Percentiles rank a stretch among this genome's conserved stretches.
Evolutionary conservation across 2,888 invertebrate species (phyloP).

Genomic region (Strigamia maritima): DNA sequence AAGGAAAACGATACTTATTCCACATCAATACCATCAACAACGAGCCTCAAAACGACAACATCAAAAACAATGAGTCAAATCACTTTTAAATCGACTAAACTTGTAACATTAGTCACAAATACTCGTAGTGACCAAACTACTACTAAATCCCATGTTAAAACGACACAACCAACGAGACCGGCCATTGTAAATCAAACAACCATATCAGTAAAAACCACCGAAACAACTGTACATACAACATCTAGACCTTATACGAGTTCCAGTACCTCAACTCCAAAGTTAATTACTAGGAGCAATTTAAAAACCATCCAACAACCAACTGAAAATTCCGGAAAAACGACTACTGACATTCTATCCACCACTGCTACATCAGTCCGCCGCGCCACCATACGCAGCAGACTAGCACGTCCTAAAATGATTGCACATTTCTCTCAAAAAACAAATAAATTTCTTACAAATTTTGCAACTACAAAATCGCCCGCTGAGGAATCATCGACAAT

Average conservation of each 20-base stretch:
- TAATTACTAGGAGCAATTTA: background rate
- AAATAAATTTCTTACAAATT: background rate
- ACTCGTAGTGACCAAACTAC: background rate
- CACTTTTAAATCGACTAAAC: background rate
- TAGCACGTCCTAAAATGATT: background rate
- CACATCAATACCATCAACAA: background rate
- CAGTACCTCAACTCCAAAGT: background rate
- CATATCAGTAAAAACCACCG: background rate
- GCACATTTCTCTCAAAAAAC: background rate
- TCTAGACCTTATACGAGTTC: too few species aligned
- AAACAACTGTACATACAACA: background rate
- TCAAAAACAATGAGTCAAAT: background rate
- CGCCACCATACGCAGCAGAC: background rate
- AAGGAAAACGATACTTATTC: background rate
- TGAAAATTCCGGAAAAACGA: background rate
- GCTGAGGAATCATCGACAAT: background rate
- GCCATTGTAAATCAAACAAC: background rate
- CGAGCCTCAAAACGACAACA: background rate
- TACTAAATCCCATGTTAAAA: background rate
- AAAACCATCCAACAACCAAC: slow-evolving; percentile 3
- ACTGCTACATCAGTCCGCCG: background rate
- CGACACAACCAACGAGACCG: background rate
- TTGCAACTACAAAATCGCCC: background rate
- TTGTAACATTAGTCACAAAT: background rate
- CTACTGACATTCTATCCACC: background rate